Evolutionary conservation across 1,140 invertebrate species (phyloP), one percentile per base, ranked within the genome.

Genomic region (Varroa destructor): DNA sequence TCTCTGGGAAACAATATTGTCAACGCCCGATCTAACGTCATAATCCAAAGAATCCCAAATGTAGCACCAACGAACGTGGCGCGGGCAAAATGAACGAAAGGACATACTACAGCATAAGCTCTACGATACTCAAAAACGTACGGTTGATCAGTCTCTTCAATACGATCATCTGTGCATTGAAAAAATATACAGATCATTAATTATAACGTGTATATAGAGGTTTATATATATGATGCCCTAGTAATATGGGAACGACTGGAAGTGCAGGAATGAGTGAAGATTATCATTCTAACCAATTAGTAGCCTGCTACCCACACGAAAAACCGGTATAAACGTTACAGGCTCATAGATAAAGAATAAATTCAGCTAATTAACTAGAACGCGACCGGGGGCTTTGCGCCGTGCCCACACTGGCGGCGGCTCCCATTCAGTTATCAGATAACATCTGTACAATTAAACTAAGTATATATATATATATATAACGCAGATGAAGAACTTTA

Each of bases 31-130:
- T 67, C 61, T 12, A 67, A 10, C 3, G 37, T 46, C 61, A 67
- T 67, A 46, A 67, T 67, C 61, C 61, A 67, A 12, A 67, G 61
- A 46, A 67, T 67, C 12, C 40, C 61, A 40, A 40, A 67, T 40
- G 46, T 46, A 37, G 40, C 46, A 12, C 40, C 12, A 12, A 40
- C 37, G 36, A 37, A 37, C 1, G 8, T 4, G 2, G 1, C 61
- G 14, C 61, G 10, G 12, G 46, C 12, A 37, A 67, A 67, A 46
- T 46, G 61, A 3, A 67, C 3, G 2, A 40, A 12, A 3, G 36
- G 40, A 40, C 61, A 67, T 1, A 37, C 14, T 12, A 8, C n/a
- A 25, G 61, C 40, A 8, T 46, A 67, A 40, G 61, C 10, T 14
- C 10, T 2, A n/a, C 12, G 10, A 67, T 67, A 37, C 2, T n/a